Conservation (phyloP, 2,113 vertebrate genomes). For the Rhinolophus ferrumequinum region DNA sequence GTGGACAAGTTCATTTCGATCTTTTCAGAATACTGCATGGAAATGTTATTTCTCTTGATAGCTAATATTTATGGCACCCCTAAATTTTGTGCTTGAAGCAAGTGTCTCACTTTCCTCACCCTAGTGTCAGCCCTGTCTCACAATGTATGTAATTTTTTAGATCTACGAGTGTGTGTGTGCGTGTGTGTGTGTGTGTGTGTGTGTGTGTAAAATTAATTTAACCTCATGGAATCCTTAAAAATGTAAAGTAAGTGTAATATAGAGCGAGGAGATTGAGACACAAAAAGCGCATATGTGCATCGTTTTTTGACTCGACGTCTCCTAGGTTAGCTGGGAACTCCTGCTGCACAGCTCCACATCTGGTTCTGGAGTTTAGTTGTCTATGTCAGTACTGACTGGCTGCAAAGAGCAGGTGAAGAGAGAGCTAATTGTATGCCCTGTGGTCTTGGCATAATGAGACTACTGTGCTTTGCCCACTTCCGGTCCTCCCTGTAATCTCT, state of each 20-base stretch:
- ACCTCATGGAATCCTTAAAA: neutral
- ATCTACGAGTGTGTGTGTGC: too few species aligned
- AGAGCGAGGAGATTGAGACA: neutral
- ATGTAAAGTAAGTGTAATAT: neutral
- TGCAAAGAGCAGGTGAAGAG: neutral
- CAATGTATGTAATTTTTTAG: too few species aligned
- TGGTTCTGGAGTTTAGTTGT: neutral
- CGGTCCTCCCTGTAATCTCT: fast-evolving
- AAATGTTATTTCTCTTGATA: neutral
- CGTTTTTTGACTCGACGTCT: neutral
- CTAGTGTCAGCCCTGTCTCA: neutral
- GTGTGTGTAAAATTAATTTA: neutral
- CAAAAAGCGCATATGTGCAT: fast-evolving
- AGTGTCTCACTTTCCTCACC: neutral
- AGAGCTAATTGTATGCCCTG: fast-evolving
- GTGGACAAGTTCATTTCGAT: neutral
- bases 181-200: too few species aligned
- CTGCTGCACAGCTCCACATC: fast-evolving
- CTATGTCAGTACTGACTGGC: neutral
- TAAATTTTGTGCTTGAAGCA: neutral
- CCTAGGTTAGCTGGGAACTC: neutral
- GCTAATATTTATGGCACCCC: neutral
- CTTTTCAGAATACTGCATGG: neutral
- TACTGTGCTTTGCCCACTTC: neutral
- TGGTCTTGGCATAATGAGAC: neutral